Conservation (phyloP, 2,888 invertebrate species). For the Shargacucullia verbasci region DNA sequence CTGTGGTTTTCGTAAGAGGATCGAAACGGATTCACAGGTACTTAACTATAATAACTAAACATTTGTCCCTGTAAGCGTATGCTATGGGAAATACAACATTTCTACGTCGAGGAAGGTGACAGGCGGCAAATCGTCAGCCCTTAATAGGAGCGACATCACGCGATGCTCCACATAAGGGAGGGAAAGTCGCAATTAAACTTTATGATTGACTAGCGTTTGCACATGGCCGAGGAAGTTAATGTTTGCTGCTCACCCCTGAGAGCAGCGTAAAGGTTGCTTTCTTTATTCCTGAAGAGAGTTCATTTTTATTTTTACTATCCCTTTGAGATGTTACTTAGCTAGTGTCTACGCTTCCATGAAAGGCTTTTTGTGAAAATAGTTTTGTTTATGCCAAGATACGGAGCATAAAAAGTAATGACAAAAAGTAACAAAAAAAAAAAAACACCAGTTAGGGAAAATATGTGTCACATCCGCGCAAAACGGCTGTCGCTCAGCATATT, state of each 20-base stretch:
- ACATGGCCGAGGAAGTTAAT: constrained; percentile 42
- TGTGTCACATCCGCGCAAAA: too few species aligned
- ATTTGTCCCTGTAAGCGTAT: constrained; percentile 43
- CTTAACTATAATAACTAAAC: constrained; percentile 28
- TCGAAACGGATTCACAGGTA: constrained; percentile 21
- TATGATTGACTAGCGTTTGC: constrained; percentile 72
- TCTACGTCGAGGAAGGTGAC: constrained; percentile 60
- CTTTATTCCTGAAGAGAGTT: too few species aligned
- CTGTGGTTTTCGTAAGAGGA: not conserved
- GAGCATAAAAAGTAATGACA: too few species aligned
- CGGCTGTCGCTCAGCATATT: too few species aligned
- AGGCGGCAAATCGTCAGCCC: constrained; percentile 69
- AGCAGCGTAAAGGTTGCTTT: not conserved
- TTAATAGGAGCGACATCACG: constrained; percentile 72
- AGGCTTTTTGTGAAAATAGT: too few species aligned
- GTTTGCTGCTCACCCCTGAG: constrained; percentile 1
- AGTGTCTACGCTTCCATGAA: too few species aligned
- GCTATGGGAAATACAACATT: constrained; percentile 51
- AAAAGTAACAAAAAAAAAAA: too few species aligned
- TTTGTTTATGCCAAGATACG: too few species aligned
- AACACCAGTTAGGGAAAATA: too few species aligned
- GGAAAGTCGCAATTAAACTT: constrained; percentile 74
- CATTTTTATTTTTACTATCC: too few species aligned
- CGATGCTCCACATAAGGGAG: constrained; percentile 66
- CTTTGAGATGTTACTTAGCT: too few species aligned